phyloP scores from a whole-genome alignment of 2,113 vertebrate genomes.

The Nycticebus coucang region DNA sequence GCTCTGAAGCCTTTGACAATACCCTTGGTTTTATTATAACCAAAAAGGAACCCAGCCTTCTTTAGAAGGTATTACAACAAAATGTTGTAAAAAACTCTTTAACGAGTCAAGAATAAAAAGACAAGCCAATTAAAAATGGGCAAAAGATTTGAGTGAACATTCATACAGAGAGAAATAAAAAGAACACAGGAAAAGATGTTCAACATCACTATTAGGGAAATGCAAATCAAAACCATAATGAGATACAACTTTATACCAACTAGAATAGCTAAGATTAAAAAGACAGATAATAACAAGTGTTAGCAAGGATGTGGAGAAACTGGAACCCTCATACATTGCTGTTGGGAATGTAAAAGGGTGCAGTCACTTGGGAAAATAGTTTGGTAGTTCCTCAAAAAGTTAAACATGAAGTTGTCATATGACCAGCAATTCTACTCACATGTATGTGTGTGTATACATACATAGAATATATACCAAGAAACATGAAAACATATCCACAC shows the following conservation, averaged over 20 bases:
- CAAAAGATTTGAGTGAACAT: neutral
- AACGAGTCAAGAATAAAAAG: neutral
- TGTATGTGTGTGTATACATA: neutral
- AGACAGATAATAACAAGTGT: neutral
- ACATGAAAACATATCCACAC: neutral
- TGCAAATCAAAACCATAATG: neutral
- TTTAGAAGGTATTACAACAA: neutral
- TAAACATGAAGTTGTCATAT: neutral
- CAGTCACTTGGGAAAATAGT: neutral
- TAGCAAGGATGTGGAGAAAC: neutral
- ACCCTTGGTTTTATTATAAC: neutral
- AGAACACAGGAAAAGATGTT: neutral
- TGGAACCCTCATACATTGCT: neutral
- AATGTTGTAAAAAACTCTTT: neutral
- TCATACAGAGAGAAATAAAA: slow-evolving; percentile 45
- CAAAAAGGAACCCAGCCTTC: neutral
- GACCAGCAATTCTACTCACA: neutral
- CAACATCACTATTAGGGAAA: neutral
- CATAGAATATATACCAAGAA: neutral
- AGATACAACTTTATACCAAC: neutral
- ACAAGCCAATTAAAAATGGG: neutral
- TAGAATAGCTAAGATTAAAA: neutral
- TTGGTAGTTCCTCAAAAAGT: slow-evolving; percentile 5
- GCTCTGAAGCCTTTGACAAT: neutral
- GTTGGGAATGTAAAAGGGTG: neutral